A percentile compares a stretch with the other conserved stretches of the same genome.
Evolutionary conservation across 2,113 vertebrate genomes (phyloP).

Genomic region (Halcyon senegalensis): DNA sequence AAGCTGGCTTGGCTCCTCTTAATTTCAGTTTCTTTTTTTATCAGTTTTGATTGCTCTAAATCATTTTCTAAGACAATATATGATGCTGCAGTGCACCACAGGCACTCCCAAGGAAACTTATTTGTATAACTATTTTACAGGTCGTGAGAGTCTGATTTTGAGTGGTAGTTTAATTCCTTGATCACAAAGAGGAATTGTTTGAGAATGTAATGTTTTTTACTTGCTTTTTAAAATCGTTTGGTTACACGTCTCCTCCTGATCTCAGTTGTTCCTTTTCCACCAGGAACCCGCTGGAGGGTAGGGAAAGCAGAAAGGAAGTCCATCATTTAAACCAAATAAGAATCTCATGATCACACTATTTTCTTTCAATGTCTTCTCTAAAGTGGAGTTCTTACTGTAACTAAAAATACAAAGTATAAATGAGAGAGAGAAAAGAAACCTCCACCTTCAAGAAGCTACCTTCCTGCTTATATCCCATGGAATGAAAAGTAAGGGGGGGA

Average conservation of each 20-base stretch:
- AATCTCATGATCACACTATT: constrained; percentile 3
- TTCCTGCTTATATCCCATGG: not conserved
- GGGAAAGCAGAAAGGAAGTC: not conserved
- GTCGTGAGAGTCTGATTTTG: constrained; percentile 27
- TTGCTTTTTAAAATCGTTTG: not conserved
- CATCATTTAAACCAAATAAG: not conserved
- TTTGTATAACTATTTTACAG: constrained; percentile 13
- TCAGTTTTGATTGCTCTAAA: not conserved
- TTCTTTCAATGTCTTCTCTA: constrained; percentile 17
- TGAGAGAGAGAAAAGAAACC: not conserved
- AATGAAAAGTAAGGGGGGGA: not conserved
- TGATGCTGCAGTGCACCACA: not conserved
- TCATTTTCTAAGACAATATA: not conserved
- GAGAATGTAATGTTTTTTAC: not conserved
- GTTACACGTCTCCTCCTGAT: not conserved
- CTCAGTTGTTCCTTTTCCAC: not conserved
- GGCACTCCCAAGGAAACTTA: constrained; percentile 1
- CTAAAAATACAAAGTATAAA: constrained; percentile 11
- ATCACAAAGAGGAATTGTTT: not conserved
- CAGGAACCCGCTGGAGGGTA: not conserved
- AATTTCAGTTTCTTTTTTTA: constrained; percentile 1
- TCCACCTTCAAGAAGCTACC: not conserved
- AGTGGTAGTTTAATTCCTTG: constrained; percentile 1
- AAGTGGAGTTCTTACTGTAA: not conserved
- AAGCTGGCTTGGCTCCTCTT: not conserved